Percentiles rank a stretch among this genome's conserved stretches.
Conservation (phyloP, 37 sponge, comb jelly and placozoan species). For the Chondrilla cf. caribensis region DNA sequence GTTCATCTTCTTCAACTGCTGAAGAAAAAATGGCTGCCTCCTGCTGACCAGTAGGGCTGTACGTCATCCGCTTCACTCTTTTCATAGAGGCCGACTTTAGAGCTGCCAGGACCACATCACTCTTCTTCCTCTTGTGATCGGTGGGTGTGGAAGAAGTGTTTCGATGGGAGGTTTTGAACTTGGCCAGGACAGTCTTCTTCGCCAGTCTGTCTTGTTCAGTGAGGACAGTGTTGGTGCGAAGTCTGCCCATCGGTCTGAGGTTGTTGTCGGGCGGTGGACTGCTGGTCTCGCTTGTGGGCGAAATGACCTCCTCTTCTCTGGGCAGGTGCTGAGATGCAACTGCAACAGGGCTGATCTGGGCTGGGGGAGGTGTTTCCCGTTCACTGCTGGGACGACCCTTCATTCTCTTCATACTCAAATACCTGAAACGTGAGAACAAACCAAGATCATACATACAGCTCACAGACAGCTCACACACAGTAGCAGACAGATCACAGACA, state of each 20-base stretch:
- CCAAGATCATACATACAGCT: no score
- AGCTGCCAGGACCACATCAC: constrained; percentile 5
- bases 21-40: background rate
- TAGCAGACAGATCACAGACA: background rate
- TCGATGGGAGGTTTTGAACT: background rate
- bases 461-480: no score
- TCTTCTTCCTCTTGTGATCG: background rate
- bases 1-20: constrained; percentile 15
- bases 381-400: no score
- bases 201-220: background rate
- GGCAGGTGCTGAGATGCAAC: background rate
- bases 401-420: background rate
- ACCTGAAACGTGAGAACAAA: background rate
- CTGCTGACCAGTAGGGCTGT: background rate
- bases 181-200: background rate
- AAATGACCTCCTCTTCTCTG: background rate
- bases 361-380: background rate
- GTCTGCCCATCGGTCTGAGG: background rate
- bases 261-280: no score
- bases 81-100: background rate
- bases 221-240: background rate
- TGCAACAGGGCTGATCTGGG: background rate
- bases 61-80: background rate
- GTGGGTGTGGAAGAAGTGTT: background rate
- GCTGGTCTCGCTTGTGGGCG: background rate